Conservation (phyloP, 2,888 invertebrate species). For the Caprella mutica region DNA sequence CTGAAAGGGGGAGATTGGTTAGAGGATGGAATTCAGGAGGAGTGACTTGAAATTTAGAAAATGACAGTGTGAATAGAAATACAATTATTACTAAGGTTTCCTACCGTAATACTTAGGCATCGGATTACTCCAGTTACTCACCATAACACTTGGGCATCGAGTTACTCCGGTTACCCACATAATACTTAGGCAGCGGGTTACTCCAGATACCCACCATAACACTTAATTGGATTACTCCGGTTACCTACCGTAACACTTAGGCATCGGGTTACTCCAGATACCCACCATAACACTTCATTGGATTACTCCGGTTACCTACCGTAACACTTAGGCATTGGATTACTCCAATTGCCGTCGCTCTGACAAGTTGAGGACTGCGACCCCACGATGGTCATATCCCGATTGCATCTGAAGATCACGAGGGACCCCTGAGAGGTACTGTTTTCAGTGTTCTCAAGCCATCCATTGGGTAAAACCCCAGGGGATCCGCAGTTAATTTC, state of each 20-base stretch:
- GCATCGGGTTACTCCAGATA: conserved; percentile 91
- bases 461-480: conserved; percentile 87
- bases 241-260: too few relatives aligned
- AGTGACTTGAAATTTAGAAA: too few relatives aligned
- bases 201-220: too few relatives aligned
- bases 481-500: conserved; percentile 96
- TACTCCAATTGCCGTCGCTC: conserved; percentile 88
- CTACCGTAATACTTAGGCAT: too few relatives aligned
- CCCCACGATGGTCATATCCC: conserved; percentile 67
- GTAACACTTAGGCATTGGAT: conserved; percentile 78
- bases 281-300: too few relatives aligned
- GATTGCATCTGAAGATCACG: conserved; percentile 43
- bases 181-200: too few relatives aligned
- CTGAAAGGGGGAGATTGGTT: conserved; percentile 35
- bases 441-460: conserved; percentile 60
- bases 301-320: conserved; percentile 54
- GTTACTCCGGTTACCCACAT: too few relatives aligned
- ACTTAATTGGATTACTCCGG: too few relatives aligned
- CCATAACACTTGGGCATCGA: too few relatives aligned
- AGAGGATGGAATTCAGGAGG: too few relatives aligned
- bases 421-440: conserved; percentile 46
- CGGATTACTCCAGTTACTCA: too few relatives aligned
- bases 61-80: too few relatives aligned
- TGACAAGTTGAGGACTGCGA: conserved; percentile 73
- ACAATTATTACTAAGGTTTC: conserved; percentile 93